Evolutionary conservation across 2,113 vertebrate genomes (phyloP), one percentile per base, ranked within the genome.

Genomic region (Axis porcinus): DNA sequence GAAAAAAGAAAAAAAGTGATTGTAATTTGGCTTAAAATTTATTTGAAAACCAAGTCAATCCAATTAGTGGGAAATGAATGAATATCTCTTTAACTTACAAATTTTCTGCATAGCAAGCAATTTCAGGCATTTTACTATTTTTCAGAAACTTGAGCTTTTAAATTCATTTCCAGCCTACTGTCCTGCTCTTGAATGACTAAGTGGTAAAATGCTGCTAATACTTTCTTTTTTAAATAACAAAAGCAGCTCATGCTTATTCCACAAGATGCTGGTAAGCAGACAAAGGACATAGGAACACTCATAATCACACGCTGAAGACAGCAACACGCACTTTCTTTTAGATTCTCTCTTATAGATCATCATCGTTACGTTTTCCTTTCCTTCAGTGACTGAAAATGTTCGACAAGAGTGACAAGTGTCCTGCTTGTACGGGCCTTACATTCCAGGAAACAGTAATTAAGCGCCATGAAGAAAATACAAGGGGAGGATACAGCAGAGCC

Each of bases 91-190:
- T 58, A 95, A 83, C 36, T 86, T 62, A 62, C 10, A 87, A 83
- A 25, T 76, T 87, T 89, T 91, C 79, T 67, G 21, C 84, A 57
- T 33, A 97, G 12, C 9, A 43, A 7, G 50, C 16, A 94, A n/a
- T 78, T 95, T 74, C 47, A 95, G 64, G 76, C 19, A 92, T 76
- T 94, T 81, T 89, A 43, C 16, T 84, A 81, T 43, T 81, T 97
- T 95, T 94, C 82, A 93, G 85, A 97, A 97, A 94, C 60, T 19
- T 94, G 57, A 81, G 33, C 30, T 67, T 87, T 62, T 81, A 91
- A 82, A 92, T 82, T 90, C 50, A 79, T 50, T 96, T 74, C 81
- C 27, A 88, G 17, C 6, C 74, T 60, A 40, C 8, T 84, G 10
- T 94, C 27, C 17, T 76, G 52, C 21, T 88, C 11, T 58, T 96